phyloP scores from a whole-genome alignment of 2,797 vertebrate species.

The Epinephelus coioides region DNA sequence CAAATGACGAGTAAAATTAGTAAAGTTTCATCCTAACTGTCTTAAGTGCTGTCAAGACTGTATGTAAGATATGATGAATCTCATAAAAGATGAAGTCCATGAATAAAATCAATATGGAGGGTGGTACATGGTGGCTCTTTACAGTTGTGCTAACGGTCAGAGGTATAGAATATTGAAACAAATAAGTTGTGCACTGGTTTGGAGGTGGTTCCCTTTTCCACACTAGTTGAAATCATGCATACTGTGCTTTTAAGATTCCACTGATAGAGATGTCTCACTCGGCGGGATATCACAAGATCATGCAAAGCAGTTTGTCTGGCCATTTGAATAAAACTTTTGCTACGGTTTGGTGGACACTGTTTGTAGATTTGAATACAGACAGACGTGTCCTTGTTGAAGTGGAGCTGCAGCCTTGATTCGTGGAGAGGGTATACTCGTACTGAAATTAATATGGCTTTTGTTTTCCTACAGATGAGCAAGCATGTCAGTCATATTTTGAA shows the following conservation, averaged over 20 bases:
- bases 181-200: neutral
- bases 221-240: constrained; percentile 29
- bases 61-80: neutral
- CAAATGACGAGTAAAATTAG: neutral
- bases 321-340: constrained; percentile 63
- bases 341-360: constrained; percentile 41
- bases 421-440: neutral
- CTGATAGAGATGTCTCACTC: constrained; percentile 36
- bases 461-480: constrained; percentile 56
- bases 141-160: neutral
- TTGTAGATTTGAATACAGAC: constrained; percentile 68
- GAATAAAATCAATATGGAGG: neutral
- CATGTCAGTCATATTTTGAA: constrained; percentile 59
- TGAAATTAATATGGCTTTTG: constrained; percentile 69
- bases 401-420: constrained; percentile 34
- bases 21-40: neutral
- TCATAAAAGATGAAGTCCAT: neutral
- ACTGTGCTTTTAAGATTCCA: constrained; percentile 40
- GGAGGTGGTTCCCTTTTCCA: constrained; percentile 17
- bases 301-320: constrained; percentile 61
- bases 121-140: neutral
- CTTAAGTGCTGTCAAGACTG: neutral
- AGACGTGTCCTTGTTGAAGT: constrained; percentile 53
- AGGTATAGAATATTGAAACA: neutral
- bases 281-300: constrained; percentile 45